Evolutionary conservation across 2,888 invertebrate species (phyloP), one percentile per base, ranked within the genome.

Genomic region (Drosophila pullipes): DNA sequence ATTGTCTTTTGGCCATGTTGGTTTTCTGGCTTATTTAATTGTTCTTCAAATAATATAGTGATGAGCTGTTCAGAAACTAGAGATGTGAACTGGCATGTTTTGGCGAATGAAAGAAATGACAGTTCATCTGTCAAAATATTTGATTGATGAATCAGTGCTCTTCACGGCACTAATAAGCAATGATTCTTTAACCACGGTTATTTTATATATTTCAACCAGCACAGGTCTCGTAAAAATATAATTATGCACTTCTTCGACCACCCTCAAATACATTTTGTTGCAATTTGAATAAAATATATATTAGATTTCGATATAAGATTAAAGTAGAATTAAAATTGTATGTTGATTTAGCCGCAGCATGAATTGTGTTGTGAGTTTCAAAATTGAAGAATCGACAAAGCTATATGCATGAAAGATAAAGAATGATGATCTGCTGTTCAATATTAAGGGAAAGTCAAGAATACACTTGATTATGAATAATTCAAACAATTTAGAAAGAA

Each of bases 21-120:
- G 44, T 54, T 22, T 22, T 39, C 49, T 72, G 54, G 63, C 59
- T 77, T 59, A 57, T 70, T 62, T 37, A 79, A 72, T 76, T 74
- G 69, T 69, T 77, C 73, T 71, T 77, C 78, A 80, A 80, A 70
- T 55, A 53, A 60, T 64, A 75, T 57, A 37, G 4, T n/a, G 53
- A 39, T 60, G 25, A 72, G 59, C 44, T 53, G 37, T 39, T 50
- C 25, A n/a, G 39, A 55, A 69, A 69, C 58, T 44, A 58, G 52
- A 18, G 13, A 55, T 39, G 7, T 44, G 71, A 60, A 57, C 71
- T 31, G 57, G 41, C 52, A 71, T 52, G 41, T 44, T 73, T 49
- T 54, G 57, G 31, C 33, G 31, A 52, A 33, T 28, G 22, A 22
- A 30, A 39, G n/a, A 47, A 52, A n/a, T 62, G 22, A 22, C 61